These are phyloP conservation scores for Crotalus horridus DNA, from an alignment of 2,113 vertebrate species.

Conservation along the genomic window DNA sequence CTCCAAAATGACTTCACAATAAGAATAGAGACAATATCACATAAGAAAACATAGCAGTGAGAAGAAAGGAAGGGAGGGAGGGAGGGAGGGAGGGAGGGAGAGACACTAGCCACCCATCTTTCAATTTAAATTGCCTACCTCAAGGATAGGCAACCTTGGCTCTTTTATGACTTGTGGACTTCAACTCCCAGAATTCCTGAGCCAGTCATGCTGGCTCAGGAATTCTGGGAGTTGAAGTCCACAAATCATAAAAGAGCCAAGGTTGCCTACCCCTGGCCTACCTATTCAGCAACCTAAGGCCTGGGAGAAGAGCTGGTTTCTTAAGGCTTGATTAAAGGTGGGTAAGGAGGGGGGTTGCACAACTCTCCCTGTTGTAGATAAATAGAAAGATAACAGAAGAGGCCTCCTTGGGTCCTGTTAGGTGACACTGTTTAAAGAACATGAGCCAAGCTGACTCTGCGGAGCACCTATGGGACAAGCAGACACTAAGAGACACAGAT, in stretches of 20 bases:
- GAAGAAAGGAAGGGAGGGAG: neutral
- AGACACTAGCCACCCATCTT: neutral
- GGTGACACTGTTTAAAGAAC: neutral
- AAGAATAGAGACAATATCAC: neutral
- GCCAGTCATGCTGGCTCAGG: too few species aligned
- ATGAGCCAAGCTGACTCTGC: neutral
- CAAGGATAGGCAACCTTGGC: too few species aligned
- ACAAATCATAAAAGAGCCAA: too few species aligned
- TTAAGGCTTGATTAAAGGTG: neutral
- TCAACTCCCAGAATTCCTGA: too few species aligned
- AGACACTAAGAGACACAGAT: neutral
- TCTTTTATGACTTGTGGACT: too few species aligned
- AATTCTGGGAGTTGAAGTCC: too few species aligned
- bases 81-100: neutral
- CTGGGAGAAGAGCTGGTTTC: neutral
- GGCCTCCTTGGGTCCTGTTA: neutral
- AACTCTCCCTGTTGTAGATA: neutral
- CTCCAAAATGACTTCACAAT: neutral
- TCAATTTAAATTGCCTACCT: neutral
- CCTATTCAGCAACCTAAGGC: neutral
- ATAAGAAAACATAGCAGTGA: neutral
- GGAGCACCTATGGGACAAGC: neutral
- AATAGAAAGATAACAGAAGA: neutral
- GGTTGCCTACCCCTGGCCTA: neutral
- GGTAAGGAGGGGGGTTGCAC: neutral